Conservation (phyloP, 2,797 vertebrate species). For the Amniataba percoides region DNA sequence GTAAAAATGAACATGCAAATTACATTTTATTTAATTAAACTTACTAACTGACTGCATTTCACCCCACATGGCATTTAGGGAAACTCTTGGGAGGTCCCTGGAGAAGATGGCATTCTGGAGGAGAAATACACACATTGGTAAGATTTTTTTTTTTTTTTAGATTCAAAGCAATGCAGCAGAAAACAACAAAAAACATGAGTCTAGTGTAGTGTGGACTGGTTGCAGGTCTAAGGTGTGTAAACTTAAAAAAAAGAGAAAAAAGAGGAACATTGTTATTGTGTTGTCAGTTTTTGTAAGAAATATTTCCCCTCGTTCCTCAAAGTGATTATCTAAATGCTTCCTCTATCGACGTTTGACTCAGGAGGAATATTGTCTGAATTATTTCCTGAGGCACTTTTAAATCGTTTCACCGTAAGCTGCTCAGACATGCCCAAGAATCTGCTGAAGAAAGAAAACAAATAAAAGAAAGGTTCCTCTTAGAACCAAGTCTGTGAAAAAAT, state of each 20-base stretch:
- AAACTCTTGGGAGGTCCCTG: conserved; percentile 43
- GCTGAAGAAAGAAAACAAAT: no score
- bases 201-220: not conserved
- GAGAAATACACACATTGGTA: conserved; percentile 62
- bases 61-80: conserved; percentile 33
- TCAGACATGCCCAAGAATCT: conserved; percentile 15
- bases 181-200: not conserved
- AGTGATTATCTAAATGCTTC: conserved; percentile 21
- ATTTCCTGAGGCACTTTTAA: conserved; percentile 21
- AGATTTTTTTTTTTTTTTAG: not conserved
- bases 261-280: not conserved
- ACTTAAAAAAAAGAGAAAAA: not conserved
- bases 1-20: no score
- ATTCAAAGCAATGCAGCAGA: not conserved
- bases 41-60: not conserved
- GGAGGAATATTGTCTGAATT: conserved; percentile 6
- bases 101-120: conserved; percentile 72
- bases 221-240: not conserved
- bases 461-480: not conserved
- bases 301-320: not conserved
- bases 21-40: not conserved
- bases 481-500: not conserved
- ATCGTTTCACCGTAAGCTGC: conserved; percentile 7
- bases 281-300: conserved; percentile 15
- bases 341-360: not conserved